Evolutionary conservation across 2,888 invertebrate species (phyloP), one percentile per base, ranked within the genome.

Genomic region (Fragum sueziense): DNA sequence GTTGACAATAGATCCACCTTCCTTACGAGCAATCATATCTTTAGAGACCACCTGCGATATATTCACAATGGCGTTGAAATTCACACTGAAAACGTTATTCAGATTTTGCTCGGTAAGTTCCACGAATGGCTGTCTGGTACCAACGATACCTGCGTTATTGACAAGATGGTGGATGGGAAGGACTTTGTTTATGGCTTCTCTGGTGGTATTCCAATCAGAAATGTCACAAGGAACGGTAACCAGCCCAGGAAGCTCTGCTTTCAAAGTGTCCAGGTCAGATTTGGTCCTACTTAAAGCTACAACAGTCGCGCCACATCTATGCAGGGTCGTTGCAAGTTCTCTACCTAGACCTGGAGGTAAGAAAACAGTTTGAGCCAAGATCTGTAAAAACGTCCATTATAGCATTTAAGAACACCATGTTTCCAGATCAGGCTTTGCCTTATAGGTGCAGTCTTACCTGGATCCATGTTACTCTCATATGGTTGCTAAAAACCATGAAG

Each of bases 1-100:
- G 31, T 61, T 61, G 31, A 61, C 61, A n/a, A 61, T 61, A 9
- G 61, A 61, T 7, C 61, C 61, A 9, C 61, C 61, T 31, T 61
- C 61, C 14, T 29, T 27, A 14, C 61, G 27, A 3, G 7, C 61
- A 4, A 61, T 61, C 11, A 61, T 11, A 61, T n/a, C 61, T 61
- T 61, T 17, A 9, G 31, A 25, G 27, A 61, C 61, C 9, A 61
- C 27, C 61, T 61, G 61, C 14, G 61, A 61, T 14, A 61, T n/a
- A 29, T 61, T 61, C 31, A 61, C 61, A 61, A 61, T 27, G 14
- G 61, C 9, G 61, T 29, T 29, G 25, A 61, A 25, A n/a, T 61
- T 61, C 7, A n/a, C 29, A 9, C 14, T 29, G n/a, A 61, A 61
- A 9, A 29, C 14, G 6, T 7, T 4, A 6, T 7, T 14, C 6